Conservation (phyloP, 1,140 invertebrate species). For the Drosophila miranda region DNA sequence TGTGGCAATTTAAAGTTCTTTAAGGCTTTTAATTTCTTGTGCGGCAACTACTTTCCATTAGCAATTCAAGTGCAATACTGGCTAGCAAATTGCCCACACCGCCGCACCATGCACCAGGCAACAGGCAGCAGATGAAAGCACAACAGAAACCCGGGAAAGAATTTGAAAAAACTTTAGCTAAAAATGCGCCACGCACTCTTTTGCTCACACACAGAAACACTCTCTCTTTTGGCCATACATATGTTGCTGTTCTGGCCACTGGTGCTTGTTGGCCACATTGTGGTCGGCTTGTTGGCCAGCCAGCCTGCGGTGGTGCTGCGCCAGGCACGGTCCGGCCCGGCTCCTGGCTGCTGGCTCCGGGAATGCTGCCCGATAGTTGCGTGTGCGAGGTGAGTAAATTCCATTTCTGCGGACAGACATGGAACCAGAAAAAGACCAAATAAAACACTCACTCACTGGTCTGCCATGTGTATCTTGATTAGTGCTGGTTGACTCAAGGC, state of each 20-base stretch:
- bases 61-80: slow-evolving; percentile 46
- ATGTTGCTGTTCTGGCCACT: slow-evolving; percentile 37
- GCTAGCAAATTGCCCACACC: slow-evolving; percentile 36
- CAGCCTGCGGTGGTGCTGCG: slow-evolving; percentile 20
- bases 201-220: slow-evolving; percentile 1
- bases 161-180: slow-evolving; percentile 25
- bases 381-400: slow-evolving; percentile 67
- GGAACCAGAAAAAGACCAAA: slow-evolving; percentile 18
- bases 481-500: slow-evolving; percentile 30
- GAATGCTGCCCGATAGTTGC: slow-evolving; percentile 30
- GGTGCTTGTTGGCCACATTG: slow-evolving; percentile 41
- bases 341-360: not conserved
- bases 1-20: slow-evolving; percentile 41
- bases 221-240: slow-evolving; percentile 30
- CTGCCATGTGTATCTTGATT: slow-evolving; percentile 22
- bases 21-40: not conserved
- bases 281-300: slow-evolving; percentile 54
- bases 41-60: slow-evolving; percentile 41
- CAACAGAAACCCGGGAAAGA: slow-evolving; percentile 10
- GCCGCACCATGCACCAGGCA: too few species aligned
- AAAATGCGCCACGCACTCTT: slow-evolving; percentile 38
- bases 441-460: slow-evolving; percentile 13
- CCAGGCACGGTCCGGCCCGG: not conserved
- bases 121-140: slow-evolving; percentile 12
- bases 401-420: slow-evolving; percentile 38